Conservation (phyloP, 1,140 invertebrate genomes). For the Metaphire vulgaris region DNA sequence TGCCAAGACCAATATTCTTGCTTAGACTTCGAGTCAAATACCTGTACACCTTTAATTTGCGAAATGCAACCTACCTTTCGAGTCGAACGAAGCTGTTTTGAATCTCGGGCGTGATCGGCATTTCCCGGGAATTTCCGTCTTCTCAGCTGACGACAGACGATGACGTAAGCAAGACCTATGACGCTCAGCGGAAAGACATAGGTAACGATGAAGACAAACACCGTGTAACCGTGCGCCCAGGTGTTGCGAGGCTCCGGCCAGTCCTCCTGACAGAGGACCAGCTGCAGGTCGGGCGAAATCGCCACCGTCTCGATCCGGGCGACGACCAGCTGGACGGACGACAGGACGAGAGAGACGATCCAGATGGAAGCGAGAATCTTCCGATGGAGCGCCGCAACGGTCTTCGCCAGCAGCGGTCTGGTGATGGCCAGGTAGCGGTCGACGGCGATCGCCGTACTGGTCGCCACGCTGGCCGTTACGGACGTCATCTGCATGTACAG, state of each 20-base stretch:
- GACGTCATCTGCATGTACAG: conserved; percentile 40
- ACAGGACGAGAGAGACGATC: conserved; percentile 47
- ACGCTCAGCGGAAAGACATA: conserved; percentile 54
- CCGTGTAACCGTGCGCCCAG: conserved; percentile 49
- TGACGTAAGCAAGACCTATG: conserved; percentile 53
- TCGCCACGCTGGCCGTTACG: conserved; percentile 43
- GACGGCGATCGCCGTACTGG: conserved; percentile 47
- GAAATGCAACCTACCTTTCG: conserved; percentile 55
- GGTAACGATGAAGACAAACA: conserved; percentile 53
- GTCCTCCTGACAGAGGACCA: conserved; percentile 35
- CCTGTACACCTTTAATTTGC: too few relatives aligned
- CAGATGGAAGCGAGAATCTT: conserved; percentile 51
- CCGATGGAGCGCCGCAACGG: conserved; percentile 32
- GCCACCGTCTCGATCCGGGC: conserved; percentile 39
- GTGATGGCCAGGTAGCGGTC: conserved; percentile 32
- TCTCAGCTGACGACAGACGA: conserved; percentile 47
- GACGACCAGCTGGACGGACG: conserved; percentile 50
- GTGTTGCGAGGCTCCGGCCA: conserved; percentile 33
- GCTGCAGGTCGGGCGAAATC: conserved; percentile 1
- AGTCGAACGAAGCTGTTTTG: conserved; percentile 51
- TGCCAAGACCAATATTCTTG: too few relatives aligned
- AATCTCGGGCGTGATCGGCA: conserved; percentile 52
- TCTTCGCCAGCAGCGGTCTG: conserved; percentile 37
- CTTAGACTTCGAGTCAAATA: too few relatives aligned
- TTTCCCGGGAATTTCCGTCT: conserved; percentile 54